A percentile compares a stretch with the other conserved stretches of the same genome.
Evolutionary conservation across 2,888 invertebrate species (phyloP).

Genomic region (Drosophila planitibia): DNA sequence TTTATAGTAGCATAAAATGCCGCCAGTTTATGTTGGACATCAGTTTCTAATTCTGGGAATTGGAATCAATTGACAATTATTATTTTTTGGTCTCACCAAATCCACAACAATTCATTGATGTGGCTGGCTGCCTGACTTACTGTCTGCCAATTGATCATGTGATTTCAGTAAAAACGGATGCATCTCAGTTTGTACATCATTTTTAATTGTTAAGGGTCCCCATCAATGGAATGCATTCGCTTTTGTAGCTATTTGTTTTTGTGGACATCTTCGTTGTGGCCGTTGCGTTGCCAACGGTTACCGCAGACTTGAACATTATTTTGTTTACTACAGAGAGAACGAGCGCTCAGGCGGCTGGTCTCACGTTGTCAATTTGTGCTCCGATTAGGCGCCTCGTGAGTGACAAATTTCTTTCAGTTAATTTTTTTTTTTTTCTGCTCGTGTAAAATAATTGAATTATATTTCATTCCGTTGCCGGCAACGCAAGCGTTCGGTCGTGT

Average conservation of each 20-base stretch:
- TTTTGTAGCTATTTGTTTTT: slow-evolving; percentile 46
- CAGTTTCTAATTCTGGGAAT: slow-evolving; percentile 79
- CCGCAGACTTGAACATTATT: slow-evolving; percentile 43
- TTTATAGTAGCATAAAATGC: slow-evolving; percentile 40
- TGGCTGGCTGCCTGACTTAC: neutral
- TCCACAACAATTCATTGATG: slow-evolving; percentile 31
- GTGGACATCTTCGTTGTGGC: slow-evolving; percentile 43
- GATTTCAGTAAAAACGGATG: slow-evolving; percentile 38
- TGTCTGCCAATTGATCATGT: slow-evolving; percentile 50
- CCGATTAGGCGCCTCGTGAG: slow-evolving; percentile 52
- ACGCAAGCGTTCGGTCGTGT: slow-evolving; percentile 72
- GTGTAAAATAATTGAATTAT: slow-evolving; percentile 79
- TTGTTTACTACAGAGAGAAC: slow-evolving; percentile 70
- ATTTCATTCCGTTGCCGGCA: slow-evolving; percentile 79
- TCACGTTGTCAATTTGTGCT: slow-evolving; percentile 22
- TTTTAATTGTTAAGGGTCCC: slow-evolving; percentile 5
- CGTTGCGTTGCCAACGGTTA: slow-evolving; percentile 61
- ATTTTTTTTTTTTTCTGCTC: slow-evolving; percentile 10
- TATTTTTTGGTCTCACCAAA: slow-evolving; percentile 30
- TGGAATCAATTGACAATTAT: slow-evolving; percentile 63
- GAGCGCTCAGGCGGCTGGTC: slow-evolving; percentile 1
- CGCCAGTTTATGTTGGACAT: slow-evolving; percentile 46
- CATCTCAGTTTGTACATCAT: slow-evolving; percentile 1
- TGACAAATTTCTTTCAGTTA: slow-evolving; percentile 43
- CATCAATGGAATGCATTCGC: slow-evolving; percentile 12